Conservation (phyloP, 92 coral and sea anemone species). For the Epizoanthus ramosus region DNA sequence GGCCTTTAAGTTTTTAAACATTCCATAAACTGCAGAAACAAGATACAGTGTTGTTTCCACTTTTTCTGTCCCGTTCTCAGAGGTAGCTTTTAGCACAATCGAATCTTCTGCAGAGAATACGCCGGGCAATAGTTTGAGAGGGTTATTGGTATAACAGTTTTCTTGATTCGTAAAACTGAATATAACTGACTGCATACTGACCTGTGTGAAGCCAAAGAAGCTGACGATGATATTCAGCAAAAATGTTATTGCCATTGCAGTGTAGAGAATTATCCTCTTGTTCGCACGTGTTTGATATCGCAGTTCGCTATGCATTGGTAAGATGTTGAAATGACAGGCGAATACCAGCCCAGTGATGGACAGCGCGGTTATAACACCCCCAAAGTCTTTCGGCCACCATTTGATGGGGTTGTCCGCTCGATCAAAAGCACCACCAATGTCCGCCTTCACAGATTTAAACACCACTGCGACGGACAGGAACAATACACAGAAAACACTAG, state of each 20-base stretch:
- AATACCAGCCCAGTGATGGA: conserved; percentile 77
- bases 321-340: conserved; percentile 88
- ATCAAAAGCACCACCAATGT: conserved; percentile 71
- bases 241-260: conserved; percentile 83
- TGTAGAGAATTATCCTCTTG: conserved; percentile 78
- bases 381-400: conserved; percentile 81
- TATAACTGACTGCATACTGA: conserved; percentile 15
- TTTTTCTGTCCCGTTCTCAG: neutral
- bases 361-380: conserved; percentile 74
- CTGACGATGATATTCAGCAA: conserved; percentile 72
- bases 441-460: conserved; percentile 55
- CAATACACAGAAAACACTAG: conserved; percentile 74
- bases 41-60: neutral
- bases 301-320: conserved; percentile 88
- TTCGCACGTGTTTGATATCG: conserved; percentile 80
- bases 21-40: no score
- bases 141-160: neutral
- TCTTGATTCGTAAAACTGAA: neutral
- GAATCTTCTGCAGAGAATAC: neutral
- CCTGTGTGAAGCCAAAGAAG: conserved; percentile 84
- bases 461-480: conserved; percentile 75
- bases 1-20: no score
- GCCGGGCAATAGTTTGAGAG: neutral
- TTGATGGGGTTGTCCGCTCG: conserved; percentile 64
- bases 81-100: neutral